phyloP scores from a whole-genome alignment of 2,797 vertebrate species.

The Centropyge bicolor region DNA sequence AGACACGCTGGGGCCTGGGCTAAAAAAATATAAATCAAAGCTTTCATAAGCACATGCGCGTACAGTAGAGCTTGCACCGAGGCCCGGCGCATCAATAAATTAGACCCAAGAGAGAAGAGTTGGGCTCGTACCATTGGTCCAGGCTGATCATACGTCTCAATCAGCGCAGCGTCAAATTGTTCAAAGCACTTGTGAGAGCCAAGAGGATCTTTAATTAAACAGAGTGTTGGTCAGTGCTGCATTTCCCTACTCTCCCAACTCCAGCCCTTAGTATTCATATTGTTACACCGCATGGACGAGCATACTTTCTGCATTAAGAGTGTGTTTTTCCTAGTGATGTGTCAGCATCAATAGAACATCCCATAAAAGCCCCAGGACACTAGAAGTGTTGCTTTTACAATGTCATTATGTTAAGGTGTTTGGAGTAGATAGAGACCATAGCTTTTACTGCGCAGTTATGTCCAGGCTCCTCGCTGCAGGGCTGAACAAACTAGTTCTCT shows the following conservation, averaged over 20 bases:
- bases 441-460: conserved; percentile 60
- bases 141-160: conserved; percentile 73
- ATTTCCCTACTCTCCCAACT: conserved; percentile 50
- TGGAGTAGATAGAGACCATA: conserved; percentile 38
- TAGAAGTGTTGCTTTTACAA: conserved; percentile 67
- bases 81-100: conserved; percentile 80
- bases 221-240: conserved; percentile 74
- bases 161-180: conserved; percentile 75
- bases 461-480: conserved; percentile 28
- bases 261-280: conserved; percentile 40
- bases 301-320: conserved; percentile 21
- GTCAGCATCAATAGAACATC: conserved; percentile 65
- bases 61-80: conserved; percentile 66
- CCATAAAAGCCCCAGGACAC: conserved; percentile 60
- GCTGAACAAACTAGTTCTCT: conserved; percentile 56
- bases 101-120: conserved; percentile 74
- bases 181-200: conserved; percentile 75
- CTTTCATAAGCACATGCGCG: conserved; percentile 68
- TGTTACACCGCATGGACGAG: conserved; percentile 32
- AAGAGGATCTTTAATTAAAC: conserved; percentile 80
- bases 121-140: conserved; percentile 67
- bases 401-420: conserved; percentile 68
- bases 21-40: conserved; percentile 75
- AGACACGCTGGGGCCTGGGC: conserved; percentile 52
- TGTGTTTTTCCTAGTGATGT: conserved; percentile 58